These are phyloP conservation scores for Cricetomys ansorgei DNA, from an alignment of 2,113 vertebrate genomes.

Conservation along the genomic window DNA sequence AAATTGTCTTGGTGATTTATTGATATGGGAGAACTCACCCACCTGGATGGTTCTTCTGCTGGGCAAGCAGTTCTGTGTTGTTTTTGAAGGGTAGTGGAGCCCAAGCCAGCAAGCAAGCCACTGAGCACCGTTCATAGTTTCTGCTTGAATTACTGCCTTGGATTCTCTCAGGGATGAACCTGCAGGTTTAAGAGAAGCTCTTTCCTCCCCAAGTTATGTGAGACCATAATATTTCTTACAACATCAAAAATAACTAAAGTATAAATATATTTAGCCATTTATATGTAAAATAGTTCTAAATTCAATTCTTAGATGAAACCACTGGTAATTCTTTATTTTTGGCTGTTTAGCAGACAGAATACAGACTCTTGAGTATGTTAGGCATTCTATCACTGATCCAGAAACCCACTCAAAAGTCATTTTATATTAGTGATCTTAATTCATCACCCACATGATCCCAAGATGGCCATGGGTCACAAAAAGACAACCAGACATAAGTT, in stretches of 20 bases:
- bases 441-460: too few relatives aligned
- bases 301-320: background rate
- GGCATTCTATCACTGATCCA: background rate
- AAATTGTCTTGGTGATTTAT: background rate
- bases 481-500: too few relatives aligned
- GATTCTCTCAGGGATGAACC: background rate
- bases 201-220: background rate
- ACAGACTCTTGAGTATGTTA: background rate
- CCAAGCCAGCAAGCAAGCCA: background rate
- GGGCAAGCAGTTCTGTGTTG: background rate
- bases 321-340: background rate
- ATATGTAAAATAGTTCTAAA: background rate
- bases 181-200: background rate
- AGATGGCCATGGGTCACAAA: too few relatives aligned
- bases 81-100: background rate
- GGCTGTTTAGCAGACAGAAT: background rate
- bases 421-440: background rate
- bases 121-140: background rate
- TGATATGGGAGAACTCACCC: background rate
- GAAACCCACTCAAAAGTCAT: background rate
- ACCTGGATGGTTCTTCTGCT: background rate
- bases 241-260: background rate
- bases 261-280: background rate
- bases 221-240: background rate
- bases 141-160: background rate